Percentiles rank a stretch among this genome's conserved stretches.
Evolutionary conservation across 2,797 vertebrate species (phyloP).

Genomic region (Acanthurus tractus): DNA sequence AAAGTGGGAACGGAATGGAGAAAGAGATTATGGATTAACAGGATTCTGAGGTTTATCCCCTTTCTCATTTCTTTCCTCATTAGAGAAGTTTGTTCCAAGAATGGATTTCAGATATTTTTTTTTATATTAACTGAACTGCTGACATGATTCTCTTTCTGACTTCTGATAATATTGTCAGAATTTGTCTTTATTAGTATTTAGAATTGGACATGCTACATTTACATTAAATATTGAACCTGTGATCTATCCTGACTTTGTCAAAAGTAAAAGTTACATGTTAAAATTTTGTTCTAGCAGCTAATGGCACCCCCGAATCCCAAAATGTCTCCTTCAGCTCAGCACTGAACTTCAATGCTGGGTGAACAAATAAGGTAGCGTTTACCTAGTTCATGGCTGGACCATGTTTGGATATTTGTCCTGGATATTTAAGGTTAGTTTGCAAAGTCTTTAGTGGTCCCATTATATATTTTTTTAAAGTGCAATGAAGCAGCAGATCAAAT

Average conservation of each 20-base stretch:
- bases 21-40: conserved; percentile 57
- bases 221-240: neutral
- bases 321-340: neutral
- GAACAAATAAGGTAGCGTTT: neutral
- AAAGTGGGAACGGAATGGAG: neutral
- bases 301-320: neutral
- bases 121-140: neutral
- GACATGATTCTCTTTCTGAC: neutral
- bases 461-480: neutral
- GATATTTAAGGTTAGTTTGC: no score
- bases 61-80: conserved; percentile 26
- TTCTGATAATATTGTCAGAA: neutral
- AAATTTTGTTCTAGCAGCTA: neutral
- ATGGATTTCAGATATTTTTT: neutral
- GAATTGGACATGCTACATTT: neutral
- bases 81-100: conserved; percentile 1
- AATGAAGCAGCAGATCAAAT: neutral
- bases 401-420: neutral
- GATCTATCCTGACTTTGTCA: neutral
- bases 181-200: conserved; percentile 1
- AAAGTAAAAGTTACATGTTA: neutral
- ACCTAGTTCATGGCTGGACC: neutral
- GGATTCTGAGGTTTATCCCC: conserved; percentile 21
- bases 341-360: neutral
- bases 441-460: no score